Base-by-base conservation (phyloP, 2,888 invertebrate genomes). In the Ochropleura leucogaster region DNA sequence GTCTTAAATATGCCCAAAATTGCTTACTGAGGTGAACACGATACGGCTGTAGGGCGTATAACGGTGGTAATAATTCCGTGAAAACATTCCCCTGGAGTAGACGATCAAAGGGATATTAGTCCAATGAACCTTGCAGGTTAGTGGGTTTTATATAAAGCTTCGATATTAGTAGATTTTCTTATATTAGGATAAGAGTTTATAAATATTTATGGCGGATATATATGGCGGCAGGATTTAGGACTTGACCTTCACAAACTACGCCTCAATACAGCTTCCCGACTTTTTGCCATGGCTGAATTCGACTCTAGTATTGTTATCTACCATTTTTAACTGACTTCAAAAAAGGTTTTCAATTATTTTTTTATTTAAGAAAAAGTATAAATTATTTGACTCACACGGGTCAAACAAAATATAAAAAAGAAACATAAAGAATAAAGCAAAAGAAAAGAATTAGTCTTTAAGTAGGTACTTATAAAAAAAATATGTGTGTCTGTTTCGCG, bases 61-160 rank as follows among this genome's bases (percentile, higher is more conserved):
- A 73, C 74, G 67, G 72, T 74, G 70, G 72, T 82, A 85, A 86
- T 87, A 83, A 90, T 87, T 89, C 89, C 79, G 75, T 85, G 79
- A 80, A 85, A 86, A 82, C 79, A 85, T 85, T 81, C 77, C 75
- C 66, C 68, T 20, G n/a, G 73, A 72, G 81, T 78, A 77, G 74
- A 81, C 80, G 86, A 89, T 90, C 90, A 90, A 90, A 90, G 89
- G 86, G 74, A 72, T 82, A 82, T 88, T 86, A 80, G 85, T 80
- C 66, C 86, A 86, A 85, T 86, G 88, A 88, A 88, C 86, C 83
- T 53, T 80, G 57, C 55, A 55, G 46, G 53, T 40, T 69, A 18
- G 53, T 65, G 16, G 65, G 62, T 74, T 72, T 66, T 82, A 82
- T 76, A 77, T 55, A 73, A 60, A 66, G 69, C 49, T 72, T 7